These are phyloP conservation scores for Adineta ricciae DNA, from an alignment of 2,888 invertebrate genomes.

Conservation along the genomic window DNA sequence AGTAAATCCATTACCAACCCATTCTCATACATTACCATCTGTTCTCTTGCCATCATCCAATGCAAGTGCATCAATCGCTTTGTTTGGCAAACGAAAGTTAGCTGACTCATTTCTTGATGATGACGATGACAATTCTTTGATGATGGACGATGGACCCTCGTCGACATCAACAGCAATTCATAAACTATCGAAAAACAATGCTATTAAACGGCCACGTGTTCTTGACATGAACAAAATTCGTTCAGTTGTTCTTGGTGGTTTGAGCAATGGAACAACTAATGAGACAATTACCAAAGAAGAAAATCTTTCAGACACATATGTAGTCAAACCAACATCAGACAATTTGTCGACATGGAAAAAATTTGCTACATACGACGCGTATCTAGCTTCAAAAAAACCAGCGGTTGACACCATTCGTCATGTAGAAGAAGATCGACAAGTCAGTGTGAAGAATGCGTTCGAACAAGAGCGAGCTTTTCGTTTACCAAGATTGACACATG, in stretches of 20 bases:
- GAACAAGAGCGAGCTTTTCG: background rate
- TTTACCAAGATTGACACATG: background rate
- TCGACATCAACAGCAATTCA: background rate
- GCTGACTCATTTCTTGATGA: slow-evolving; percentile 11
- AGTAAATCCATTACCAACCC: background rate
- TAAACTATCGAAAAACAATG: background rate
- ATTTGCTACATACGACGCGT: slow-evolving; percentile 1
- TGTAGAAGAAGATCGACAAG: background rate
- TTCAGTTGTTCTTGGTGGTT: background rate
- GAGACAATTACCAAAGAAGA: background rate
- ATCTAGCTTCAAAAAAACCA: background rate
- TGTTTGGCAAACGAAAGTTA: slow-evolving; percentile 3
- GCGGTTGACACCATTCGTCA: background rate
- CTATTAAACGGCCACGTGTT: slow-evolving; percentile 15
- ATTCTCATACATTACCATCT: background rate
- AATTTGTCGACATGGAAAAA: background rate
- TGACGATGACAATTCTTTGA: background rate
- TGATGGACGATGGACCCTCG: background rate
- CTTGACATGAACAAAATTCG: slow-evolving; percentile 15
- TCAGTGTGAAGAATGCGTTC: background rate
- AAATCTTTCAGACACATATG: background rate
- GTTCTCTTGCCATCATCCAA: background rate
- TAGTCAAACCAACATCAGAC: background rate
- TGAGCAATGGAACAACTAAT: background rate
- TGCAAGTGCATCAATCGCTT: background rate